Base-by-base conservation (phyloP, 2,888 invertebrate genomes). In the Phengaris arion region DNA sequence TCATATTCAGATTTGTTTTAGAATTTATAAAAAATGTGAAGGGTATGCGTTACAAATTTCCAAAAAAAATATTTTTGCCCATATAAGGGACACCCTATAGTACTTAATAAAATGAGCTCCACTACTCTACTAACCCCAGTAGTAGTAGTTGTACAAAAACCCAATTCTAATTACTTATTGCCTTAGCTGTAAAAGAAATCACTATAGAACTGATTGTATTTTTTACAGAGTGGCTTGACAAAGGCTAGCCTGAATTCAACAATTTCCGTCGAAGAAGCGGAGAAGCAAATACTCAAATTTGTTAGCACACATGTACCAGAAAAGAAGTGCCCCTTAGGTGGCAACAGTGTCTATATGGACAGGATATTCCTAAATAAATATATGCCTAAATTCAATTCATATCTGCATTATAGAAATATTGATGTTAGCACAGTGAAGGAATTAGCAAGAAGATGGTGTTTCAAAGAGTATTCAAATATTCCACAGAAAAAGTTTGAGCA, bases 351-450 rank as follows among this genome's bases (percentile, higher is more conserved):
- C 5, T 97, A 97, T 82, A 96, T 96, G 94, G 99, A 99, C 86
- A 94, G 97, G 79, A 80, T 96, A 74, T 99, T 99, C 88, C 85
- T 99, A 46, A 85, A 88, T 12, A 96, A 97, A 89, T 96, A 96
- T 84, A 98, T 99, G 97, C 98, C 98, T 0, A 92, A 81, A 68
- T 89, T 99, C 7, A 86, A 96, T 84, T 85, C 95, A 0, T 97
- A 98, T 86, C 90, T 99, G 79, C 98, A 99, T 86, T 98, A 99
- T 88, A 95, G 99, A 82, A 96, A 98, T 69, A 96, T 99, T 79
- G 99, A 99, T 93, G 98, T 99, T 2, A 97, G 97, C 55, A 95
- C 97, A 0, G 89, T 99, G 22, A 99, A 98, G 86, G 98, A 99
- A 88, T 86, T 99, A 75, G 95, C 94, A 12, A 94, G 94, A 79